Percentiles rank a stretch among this genome's conserved stretches.
Conservation (phyloP, 2,888 invertebrate genomes). For the Bellardia pandia region DNA sequence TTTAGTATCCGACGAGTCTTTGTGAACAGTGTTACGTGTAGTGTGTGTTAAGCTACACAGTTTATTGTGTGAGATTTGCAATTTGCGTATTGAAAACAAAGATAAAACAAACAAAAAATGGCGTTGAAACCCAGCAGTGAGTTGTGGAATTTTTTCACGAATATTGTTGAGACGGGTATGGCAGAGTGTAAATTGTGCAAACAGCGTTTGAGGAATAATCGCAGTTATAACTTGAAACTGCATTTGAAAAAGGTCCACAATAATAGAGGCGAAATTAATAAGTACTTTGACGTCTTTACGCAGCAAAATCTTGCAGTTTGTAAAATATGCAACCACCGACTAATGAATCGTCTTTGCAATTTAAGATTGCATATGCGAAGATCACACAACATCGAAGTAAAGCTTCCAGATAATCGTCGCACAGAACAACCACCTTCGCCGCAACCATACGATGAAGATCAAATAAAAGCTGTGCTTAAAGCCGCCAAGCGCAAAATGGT, state of each 20-base stretch:
- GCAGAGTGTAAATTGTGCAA: conserved; percentile 62
- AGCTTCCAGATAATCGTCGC: neutral
- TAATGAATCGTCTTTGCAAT: conserved; percentile 55
- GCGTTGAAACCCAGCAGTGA: conserved; percentile 29
- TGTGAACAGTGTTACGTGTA: neutral
- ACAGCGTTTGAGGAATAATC: conserved; percentile 55
- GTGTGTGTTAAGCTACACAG: neutral
- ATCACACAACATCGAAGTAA: conserved; percentile 38
- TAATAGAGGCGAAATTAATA: conserved; percentile 19
- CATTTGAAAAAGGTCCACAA: conserved; percentile 58
- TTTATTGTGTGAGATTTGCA: neutral
- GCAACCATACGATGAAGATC: conserved; percentile 54
- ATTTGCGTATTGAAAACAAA: neutral
- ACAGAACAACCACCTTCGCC: conserved; percentile 1
- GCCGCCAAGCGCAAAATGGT: conserved; percentile 64
- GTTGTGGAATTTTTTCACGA: conserved; percentile 59
- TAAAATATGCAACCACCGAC: conserved; percentile 36
- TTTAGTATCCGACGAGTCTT: conserved; percentile 35
- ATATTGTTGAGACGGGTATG: conserved; percentile 45
- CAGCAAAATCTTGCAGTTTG: conserved; percentile 27
- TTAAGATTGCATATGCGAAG: conserved; percentile 51
- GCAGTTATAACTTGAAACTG: conserved; percentile 50
- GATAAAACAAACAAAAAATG: conserved; percentile 34
- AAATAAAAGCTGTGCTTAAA: conserved; percentile 46
- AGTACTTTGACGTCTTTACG: conserved; percentile 38